phyloP scores from a whole-genome alignment of 2,888 invertebrate genomes.

The Iselma pallidipennis region DNA sequence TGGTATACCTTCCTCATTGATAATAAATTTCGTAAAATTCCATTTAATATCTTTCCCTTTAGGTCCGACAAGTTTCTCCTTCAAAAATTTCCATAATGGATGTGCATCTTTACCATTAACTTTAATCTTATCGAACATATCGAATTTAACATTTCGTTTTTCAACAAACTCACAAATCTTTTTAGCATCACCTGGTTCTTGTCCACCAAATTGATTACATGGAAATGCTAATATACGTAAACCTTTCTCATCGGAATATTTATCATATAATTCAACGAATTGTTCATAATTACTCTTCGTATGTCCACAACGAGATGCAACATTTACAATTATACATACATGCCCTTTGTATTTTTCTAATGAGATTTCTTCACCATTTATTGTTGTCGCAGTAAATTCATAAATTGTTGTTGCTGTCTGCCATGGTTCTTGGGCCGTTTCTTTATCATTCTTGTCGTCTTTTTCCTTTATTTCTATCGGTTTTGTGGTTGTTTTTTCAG shows the following conservation, averaged over 20 bases:
- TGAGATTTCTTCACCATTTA: slow-evolving; percentile 74
- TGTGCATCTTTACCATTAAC: slow-evolving; percentile 69
- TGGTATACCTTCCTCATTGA: slow-evolving; percentile 72
- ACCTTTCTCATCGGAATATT: slow-evolving; percentile 73
- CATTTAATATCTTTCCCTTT: slow-evolving; percentile 75
- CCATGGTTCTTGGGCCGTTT: slow-evolving; percentile 44
- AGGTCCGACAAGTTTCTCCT: slow-evolving; percentile 58
- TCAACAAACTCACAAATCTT: slow-evolving; percentile 67
- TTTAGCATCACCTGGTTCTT: slow-evolving; percentile 68
- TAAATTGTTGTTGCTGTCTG: slow-evolving; percentile 73
- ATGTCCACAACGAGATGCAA: slow-evolving; percentile 82
- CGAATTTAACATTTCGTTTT: slow-evolving; percentile 68
- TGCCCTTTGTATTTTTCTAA: slow-evolving; percentile 79
- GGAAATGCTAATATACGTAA: slow-evolving; percentile 82
- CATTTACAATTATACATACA: slow-evolving; percentile 82
- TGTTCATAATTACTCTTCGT: slow-evolving; percentile 81
- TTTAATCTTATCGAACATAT: slow-evolving; percentile 73
- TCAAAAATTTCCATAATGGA: slow-evolving; percentile 70
- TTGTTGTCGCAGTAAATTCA: slow-evolving; percentile 77
- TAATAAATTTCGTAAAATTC: slow-evolving; percentile 87
- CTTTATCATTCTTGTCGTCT: slow-evolving; percentile 3
- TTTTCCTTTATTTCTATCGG: no score
- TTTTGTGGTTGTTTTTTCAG: slow-evolving; percentile 10
- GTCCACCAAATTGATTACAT: slow-evolving; percentile 81
- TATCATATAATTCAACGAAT: slow-evolving; percentile 73